Conservation (phyloP, 2,888 invertebrate genomes). For the Odontomyia ornata region DNA sequence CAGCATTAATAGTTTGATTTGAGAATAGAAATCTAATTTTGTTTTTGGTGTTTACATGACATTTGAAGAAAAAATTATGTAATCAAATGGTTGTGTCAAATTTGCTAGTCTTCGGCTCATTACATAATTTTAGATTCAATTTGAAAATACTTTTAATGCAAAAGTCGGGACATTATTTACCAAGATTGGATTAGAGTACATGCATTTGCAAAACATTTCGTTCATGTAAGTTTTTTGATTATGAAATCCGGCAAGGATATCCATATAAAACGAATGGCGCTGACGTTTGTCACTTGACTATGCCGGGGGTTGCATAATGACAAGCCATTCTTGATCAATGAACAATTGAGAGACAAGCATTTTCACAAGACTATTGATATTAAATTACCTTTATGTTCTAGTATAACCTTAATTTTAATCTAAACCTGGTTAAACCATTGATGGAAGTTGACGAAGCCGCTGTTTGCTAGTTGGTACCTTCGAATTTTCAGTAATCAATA, state of each 20-base stretch:
- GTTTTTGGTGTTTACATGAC: conserved; percentile 39
- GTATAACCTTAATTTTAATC: too few relatives aligned
- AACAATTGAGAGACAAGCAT: too few relatives aligned
- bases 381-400: too few relatives aligned
- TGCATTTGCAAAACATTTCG: too few relatives aligned
- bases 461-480: too few relatives aligned
- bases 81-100: conserved; percentile 28
- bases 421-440: too few relatives aligned
- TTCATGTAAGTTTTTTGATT: too few relatives aligned
- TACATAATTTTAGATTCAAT: conserved; percentile 30
- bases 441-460: too few relatives aligned
- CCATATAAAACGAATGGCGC: too few relatives aligned
- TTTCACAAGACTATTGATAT: too few relatives aligned
- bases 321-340: not conserved
- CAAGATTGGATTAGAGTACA: not conserved
- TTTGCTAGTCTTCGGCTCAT: not conserved
- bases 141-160: not conserved
- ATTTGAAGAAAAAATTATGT: conserved; percentile 15
- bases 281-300: not conserved
- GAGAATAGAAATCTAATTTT: not conserved
- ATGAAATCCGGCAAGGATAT: too few relatives aligned
- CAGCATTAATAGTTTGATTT: not conserved
- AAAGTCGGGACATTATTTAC: not conserved
- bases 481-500: too few relatives aligned
- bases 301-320: conserved; percentile 1